Percentiles rank a stretch among this genome's conserved stretches.
phyloP scores from a whole-genome alignment of 2,888 invertebrate genomes.

The Thymelicus lineola region DNA sequence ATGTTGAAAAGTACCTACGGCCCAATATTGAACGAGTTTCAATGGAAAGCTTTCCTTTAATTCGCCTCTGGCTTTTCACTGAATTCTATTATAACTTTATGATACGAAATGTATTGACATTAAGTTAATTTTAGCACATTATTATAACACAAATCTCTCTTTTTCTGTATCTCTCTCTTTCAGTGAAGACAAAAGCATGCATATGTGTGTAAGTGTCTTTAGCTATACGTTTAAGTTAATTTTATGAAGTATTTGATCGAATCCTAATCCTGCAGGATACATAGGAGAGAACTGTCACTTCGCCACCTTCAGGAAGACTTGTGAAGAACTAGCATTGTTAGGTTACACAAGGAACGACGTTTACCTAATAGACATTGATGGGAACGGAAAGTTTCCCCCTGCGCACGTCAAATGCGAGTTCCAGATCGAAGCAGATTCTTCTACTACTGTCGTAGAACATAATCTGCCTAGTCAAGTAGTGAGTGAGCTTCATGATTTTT shows the following conservation, averaged over 20 bases:
- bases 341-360: slow-evolving; percentile 96
- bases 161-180: no score
- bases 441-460: slow-evolving; percentile 95
- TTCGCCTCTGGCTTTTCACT: background rate
- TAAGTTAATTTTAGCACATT: background rate
- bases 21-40: background rate
- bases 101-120: background rate
- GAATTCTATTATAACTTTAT: slow-evolving; percentile 1
- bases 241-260: no score
- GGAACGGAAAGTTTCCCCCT: slow-evolving; percentile 96
- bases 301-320: slow-evolving; percentile 95
- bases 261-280: slow-evolving; percentile 84
- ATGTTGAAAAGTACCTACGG: background rate
- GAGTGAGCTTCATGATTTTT: slow-evolving; percentile 49
- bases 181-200: no score
- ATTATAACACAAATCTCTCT: no score
- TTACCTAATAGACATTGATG: slow-evolving; percentile 96
- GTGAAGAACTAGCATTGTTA: slow-evolving; percentile 95
- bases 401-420: slow-evolving; percentile 97
- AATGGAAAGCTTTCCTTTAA: background rate
- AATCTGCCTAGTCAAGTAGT: slow-evolving; percentile 95
- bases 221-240: no score
- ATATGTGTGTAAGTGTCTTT: no score
- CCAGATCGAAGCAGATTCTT: slow-evolving; percentile 94
- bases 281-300: slow-evolving; percentile 98